A percentile compares a stretch with the other conserved stretches of the same genome.
phyloP scores from a whole-genome alignment of 1,140 invertebrate genomes.

The Formica selysi region DNA sequence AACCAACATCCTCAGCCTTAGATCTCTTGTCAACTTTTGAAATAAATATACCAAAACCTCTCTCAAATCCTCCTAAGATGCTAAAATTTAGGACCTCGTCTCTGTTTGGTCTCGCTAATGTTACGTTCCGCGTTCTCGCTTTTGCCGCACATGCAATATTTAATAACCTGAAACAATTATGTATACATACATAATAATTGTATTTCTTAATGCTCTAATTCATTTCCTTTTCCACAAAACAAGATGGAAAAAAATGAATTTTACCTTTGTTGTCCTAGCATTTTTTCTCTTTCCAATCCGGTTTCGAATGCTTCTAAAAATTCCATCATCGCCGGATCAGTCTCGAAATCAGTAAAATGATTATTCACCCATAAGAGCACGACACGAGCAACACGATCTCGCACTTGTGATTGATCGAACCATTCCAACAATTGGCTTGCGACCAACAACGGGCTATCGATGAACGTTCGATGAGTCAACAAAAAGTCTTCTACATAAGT shows the following conservation, averaged over 20 bases:
- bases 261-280: conserved; percentile 91
- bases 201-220: not conserved
- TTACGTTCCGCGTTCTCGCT: conserved; percentile 96
- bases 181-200: not conserved
- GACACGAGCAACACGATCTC: conserved; percentile 97
- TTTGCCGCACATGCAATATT: conserved; percentile 99
- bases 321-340: conserved; percentile 97
- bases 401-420: conserved; percentile 93
- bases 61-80: conserved; percentile 97
- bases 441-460: conserved; percentile 93
- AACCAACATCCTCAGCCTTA: conserved; percentile 97
- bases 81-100: conserved; percentile 97
- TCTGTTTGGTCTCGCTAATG: conserved; percentile 95
- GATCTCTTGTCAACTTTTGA: conserved; percentile 96
- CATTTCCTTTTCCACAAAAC: conserved; percentile 9
- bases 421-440: conserved; percentile 95
- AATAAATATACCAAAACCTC: conserved; percentile 97
- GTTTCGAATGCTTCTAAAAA: conserved; percentile 98
- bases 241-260: not conserved
- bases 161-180: conserved; percentile 88
- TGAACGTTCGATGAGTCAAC: conserved; percentile 98
- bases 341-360: conserved; percentile 99
- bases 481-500: conserved; percentile 99
- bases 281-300: conserved; percentile 93
- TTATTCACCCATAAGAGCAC: conserved; percentile 99